phyloP scores from a whole-genome alignment of 2,888 invertebrate species.

The Erebia ligea region DNA sequence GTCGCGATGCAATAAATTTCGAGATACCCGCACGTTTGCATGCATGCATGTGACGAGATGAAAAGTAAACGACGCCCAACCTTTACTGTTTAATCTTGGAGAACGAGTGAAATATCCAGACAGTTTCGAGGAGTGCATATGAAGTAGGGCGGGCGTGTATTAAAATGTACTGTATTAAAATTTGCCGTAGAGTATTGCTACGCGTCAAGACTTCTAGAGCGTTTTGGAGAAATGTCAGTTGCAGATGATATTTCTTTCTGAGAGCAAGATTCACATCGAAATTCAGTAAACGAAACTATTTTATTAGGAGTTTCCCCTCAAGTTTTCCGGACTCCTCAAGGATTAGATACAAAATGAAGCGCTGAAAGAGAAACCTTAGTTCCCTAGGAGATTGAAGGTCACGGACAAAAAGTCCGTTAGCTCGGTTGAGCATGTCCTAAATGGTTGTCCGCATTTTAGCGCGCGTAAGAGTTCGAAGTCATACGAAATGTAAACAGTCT shows the following conservation, averaged over 20 bases:
- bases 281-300: too few relatives aligned
- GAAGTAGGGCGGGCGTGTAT: conserved; percentile 11
- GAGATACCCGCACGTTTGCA: conserved; percentile 35
- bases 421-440: too few relatives aligned
- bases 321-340: too few relatives aligned
- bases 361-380: too few relatives aligned
- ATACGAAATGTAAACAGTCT: too few relatives aligned
- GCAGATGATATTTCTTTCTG: not conserved
- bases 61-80: conserved; percentile 58
- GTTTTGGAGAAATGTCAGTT: not conserved
- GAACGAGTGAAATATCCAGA: conserved; percentile 17
- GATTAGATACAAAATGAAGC: too few relatives aligned
- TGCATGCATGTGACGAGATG: conserved; percentile 51
- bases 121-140: conserved; percentile 16
- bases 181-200: not conserved
- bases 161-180: conserved; percentile 14
- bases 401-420: too few relatives aligned
- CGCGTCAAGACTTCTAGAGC: not conserved
- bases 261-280: not conserved
- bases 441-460: too few relatives aligned
- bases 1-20: conserved; percentile 39
- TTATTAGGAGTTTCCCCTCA: too few relatives aligned
- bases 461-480: too few relatives aligned
- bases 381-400: too few relatives aligned
- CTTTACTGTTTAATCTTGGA: conserved; percentile 24